Base-by-base conservation (phyloP, 1,140 invertebrate genomes). In the Samia ricini region DNA sequence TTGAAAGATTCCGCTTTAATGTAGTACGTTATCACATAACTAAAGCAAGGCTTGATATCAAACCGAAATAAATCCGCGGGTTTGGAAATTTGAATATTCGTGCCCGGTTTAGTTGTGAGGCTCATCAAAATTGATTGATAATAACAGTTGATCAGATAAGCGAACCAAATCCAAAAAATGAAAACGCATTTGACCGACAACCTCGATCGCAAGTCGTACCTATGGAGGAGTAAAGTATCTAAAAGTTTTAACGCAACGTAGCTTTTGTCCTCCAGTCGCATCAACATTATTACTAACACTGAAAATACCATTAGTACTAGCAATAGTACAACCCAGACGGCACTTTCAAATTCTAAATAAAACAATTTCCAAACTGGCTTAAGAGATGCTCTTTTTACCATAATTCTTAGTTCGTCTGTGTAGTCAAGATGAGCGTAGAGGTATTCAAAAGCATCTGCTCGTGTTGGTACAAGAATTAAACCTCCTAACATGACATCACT, bases 51-150 rank as follows among this genome's bases (percentile, higher is more conserved):
- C 21, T 77, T 66, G 2, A 80, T 15, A 15, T 74, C 62, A 18
- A 69, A 76, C 0, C 68, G 24, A 0, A 8, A 18, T 2, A 85
- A 26, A 23, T 81, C 79, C 0, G 70, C 56, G 15, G 69, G 60
- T 0, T 54, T 63, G 3, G 66, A 58, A 23, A 81, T 65, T 52
- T 85, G 80, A 26, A 76, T 74, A 8, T 66, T 61, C 4, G 48
- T 54, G 10, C 58, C 54, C 2, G 80, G 80, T 29, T 85, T 56
- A 0, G 77, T 68, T 15, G 66, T 70, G 3, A 81, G 59, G 55
- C 82, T 78, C 23, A 76, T 64, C 15, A 85, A 56, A 42, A 51
- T 77, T 0, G 82, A 75, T 21, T 79, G 74, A 36, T 85, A 85
- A 49, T 74, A 79, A 0, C 61, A 58, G 26, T 76, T 80, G 10